Evolutionary conservation across 2,113 vertebrate genomes (phyloP).

Genomic region (Propithecus coquereli): DNA sequence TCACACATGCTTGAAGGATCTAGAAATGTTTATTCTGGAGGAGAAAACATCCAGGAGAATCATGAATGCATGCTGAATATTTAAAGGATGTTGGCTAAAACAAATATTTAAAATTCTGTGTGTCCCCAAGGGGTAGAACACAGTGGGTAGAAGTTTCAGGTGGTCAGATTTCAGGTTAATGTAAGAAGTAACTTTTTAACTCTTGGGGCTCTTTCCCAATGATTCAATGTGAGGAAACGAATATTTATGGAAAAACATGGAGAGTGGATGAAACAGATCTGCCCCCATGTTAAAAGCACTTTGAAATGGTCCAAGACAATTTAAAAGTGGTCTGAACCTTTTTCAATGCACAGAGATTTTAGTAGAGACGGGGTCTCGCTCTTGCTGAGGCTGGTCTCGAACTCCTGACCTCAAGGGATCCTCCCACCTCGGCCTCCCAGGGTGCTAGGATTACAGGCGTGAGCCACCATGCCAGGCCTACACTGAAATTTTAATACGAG

Average conservation of each 20-base stretch:
- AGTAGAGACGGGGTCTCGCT: no score
- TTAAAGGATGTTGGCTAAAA: background rate
- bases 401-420: no score
- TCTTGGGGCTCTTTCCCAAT: background rate
- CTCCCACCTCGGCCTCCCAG: no score
- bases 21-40: conserved; percentile 5
- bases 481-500: background rate
- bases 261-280: background rate
- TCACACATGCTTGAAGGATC: background rate
- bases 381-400: no score
- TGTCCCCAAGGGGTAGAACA: background rate
- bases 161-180: background rate
- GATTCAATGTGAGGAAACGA: background rate
- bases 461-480: no score
- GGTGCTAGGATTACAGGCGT: no score
- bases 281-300: background rate
- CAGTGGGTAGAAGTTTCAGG: background rate
- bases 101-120: background rate
- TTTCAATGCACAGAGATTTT: background rate
- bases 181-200: background rate
- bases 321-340: background rate
- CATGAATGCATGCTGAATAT: background rate
- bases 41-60: background rate
- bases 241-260: background rate
- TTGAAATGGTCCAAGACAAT: background rate